Evolutionary conservation across 1,140 invertebrate genomes (phyloP).

Genomic region (Macrobrachium rosenbergii): DNA sequence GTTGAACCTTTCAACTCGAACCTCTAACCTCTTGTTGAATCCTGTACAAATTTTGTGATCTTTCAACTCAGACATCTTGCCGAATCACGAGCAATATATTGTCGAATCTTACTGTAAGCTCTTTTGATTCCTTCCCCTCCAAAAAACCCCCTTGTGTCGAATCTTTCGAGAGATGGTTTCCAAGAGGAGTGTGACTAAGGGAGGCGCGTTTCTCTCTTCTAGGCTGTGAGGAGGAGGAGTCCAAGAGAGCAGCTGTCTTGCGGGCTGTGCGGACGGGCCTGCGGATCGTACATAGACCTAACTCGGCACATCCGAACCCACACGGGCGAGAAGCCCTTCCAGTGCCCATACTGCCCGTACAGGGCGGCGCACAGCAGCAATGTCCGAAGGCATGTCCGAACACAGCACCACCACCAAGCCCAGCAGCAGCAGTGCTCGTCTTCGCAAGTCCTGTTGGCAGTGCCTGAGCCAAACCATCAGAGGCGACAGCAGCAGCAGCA

Average conservation of each 20-base stretch:
- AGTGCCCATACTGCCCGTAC: constrained; percentile 73
- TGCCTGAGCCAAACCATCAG: background rate
- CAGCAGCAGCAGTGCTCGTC: background rate
- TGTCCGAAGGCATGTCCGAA: constrained; percentile 74
- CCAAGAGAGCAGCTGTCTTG: constrained; percentile 66
- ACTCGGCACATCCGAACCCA: constrained; percentile 70
- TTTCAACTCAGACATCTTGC: too few relatives aligned
- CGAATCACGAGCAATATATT: too few relatives aligned
- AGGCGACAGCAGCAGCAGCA: background rate
- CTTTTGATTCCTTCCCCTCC: background rate
- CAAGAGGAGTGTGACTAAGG: constrained; percentile 32
- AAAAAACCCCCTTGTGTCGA: background rate
- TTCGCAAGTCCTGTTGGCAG: background rate
- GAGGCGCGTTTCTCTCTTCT: constrained; percentile 28
- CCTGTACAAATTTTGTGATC: too few relatives aligned
- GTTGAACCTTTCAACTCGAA: too few relatives aligned
- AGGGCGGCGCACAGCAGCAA: constrained; percentile 75
- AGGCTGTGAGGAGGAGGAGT: constrained; percentile 37
- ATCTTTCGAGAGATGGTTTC: too few relatives aligned
- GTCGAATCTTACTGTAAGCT: too few relatives aligned
- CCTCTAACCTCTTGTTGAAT: too few relatives aligned
- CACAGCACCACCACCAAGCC: constrained; percentile 70
- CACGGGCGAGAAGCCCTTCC: constrained; percentile 72
- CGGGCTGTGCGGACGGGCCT: constrained; percentile 70
- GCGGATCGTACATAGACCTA: constrained; percentile 63